Evolutionary conservation across 2,113 vertebrate species (phyloP), one percentile per base, ranked within the genome.

Genomic region (Chionomys nivalis): DNA sequence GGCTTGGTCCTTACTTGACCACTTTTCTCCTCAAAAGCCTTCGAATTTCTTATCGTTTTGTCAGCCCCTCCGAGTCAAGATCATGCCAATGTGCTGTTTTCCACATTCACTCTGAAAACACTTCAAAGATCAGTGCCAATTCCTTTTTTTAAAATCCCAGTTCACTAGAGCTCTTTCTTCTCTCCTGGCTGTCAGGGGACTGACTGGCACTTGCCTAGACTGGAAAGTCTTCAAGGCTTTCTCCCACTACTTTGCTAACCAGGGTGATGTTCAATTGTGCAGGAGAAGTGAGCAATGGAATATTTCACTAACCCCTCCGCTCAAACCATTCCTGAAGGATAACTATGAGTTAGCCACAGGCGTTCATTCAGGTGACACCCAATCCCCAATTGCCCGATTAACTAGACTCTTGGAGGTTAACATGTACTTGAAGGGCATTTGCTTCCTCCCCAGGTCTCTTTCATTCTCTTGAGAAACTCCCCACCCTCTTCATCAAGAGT

Each of bases 271-370:
- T 92, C 68, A 44, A 36, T 55, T 89, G 88, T 98, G 92, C 97
- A 97, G 98, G 97, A 98, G 98, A 98, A 98, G 98, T 98, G 95
- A 98, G 96, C 96, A 97, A 98, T 97, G 98, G 98, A 98, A 98
- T 94, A 98, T 98, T 98, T 98, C 98, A 98, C 97, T 98, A 98
- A 98, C 98, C 98, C 61, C 58, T 77, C 92, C 58, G 77, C 85
- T 90, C 52, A 28, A 28, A 76, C 91, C 96, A 68, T 81, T 97
- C 61, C 93, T 81, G 36, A 96, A 95, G 87, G 91, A 72, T 78
- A 89, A 61, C 42, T 85, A 77, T 14, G 85, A 94, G 21, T 93
- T 93, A 95, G 68, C 66, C 76, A 90, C 47, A 78, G 82, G 66
- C 77, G 70, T 70, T 89, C 82, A 55, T 87, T 91, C 94, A 42